A percentile compares a stretch with the other conserved stretches of the same genome.
Conservation (phyloP, 2,113 vertebrate species). For the Perca flavescens region DNA sequence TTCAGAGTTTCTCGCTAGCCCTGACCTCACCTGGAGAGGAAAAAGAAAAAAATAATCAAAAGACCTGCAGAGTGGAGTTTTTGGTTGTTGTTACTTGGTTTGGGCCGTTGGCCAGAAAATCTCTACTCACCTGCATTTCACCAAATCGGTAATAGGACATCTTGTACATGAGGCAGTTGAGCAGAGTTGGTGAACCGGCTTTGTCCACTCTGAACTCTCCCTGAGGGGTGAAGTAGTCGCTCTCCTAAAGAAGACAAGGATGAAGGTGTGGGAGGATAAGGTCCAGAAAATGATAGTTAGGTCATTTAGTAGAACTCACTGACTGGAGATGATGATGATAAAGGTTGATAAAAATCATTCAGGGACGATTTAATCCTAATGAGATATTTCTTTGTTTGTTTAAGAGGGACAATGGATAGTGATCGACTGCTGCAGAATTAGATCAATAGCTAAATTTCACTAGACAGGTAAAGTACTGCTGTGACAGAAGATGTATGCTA, state of each 20-base stretch:
- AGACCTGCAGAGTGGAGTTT: not conserved
- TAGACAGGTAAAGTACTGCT: not conserved
- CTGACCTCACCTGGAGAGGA: not conserved
- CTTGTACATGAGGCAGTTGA: slow-evolving; percentile 99
- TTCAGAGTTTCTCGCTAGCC: not conserved
- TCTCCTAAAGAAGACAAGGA: slow-evolving; percentile 87
- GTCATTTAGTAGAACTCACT: not conserved
- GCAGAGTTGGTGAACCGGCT: slow-evolving; percentile 95
- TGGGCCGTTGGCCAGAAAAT: not conserved
- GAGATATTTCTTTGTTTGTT: too few species aligned
- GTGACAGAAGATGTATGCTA: not conserved
- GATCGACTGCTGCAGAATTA: too few species aligned
- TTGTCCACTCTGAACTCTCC: slow-evolving; percentile 99
- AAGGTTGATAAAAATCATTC: not conserved
- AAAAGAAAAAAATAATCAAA: not conserved
- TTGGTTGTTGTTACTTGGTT: not conserved
- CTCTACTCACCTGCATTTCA: slow-evolving; percentile 95
- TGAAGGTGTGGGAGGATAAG: slow-evolving; percentile 9
- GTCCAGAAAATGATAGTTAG: not conserved
- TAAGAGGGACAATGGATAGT: too few species aligned
- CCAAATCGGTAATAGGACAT: slow-evolving; percentile 99
- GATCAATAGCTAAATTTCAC: too few species aligned
- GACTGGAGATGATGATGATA: not conserved
- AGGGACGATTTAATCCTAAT: not conserved
- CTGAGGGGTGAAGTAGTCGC: slow-evolving; percentile 98